phyloP scores from a whole-genome alignment of 2,888 invertebrate species.

The Drosophila infuscata region DNA sequence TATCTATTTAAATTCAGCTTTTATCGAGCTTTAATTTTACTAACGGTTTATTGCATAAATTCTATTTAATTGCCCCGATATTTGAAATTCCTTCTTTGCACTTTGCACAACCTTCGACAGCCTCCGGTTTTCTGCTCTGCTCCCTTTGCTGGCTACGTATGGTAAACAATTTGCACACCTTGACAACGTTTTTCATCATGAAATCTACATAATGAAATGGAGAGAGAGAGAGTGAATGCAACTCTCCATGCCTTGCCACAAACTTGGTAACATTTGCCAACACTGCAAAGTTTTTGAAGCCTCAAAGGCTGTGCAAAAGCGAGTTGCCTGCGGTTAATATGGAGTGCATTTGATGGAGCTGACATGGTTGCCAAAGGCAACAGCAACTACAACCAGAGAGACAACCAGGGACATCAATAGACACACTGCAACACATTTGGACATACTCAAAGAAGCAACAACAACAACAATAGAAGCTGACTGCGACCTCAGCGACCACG shows the following conservation, averaged over 20 bases:
- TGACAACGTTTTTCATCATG: slow-evolving; percentile 45
- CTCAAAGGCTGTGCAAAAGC: slow-evolving; percentile 29
- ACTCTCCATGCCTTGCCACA: neutral
- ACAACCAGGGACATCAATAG: slow-evolving; percentile 51
- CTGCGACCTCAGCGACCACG: slow-evolving; percentile 61
- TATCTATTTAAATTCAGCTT: neutral
- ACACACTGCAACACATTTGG: slow-evolving; percentile 51
- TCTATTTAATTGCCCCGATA: slow-evolving; percentile 4
- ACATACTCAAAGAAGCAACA: slow-evolving; percentile 42
- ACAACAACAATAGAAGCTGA: slow-evolving; percentile 18
- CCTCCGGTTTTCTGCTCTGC: neutral
- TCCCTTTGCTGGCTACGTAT: slow-evolving; percentile 15
- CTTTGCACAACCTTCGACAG: neutral
- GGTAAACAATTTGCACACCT: slow-evolving; percentile 28
- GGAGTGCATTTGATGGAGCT: slow-evolving; percentile 35
- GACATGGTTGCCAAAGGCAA: slow-evolving; percentile 48
- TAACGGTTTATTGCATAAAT: too few species aligned
- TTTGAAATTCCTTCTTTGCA: neutral
- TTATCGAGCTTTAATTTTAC: too few species aligned
- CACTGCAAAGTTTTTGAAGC: slow-evolving; percentile 32
- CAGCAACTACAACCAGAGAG: slow-evolving; percentile 17
- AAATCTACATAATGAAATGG: slow-evolving; percentile 40
- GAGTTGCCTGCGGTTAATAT: slow-evolving; percentile 40
- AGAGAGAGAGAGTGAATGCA: neutral
- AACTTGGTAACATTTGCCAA: slow-evolving; percentile 35